These are phyloP conservation scores for Tursiops truncatus DNA, from an alignment of 2,113 vertebrate species.

Conservation along the genomic window DNA sequence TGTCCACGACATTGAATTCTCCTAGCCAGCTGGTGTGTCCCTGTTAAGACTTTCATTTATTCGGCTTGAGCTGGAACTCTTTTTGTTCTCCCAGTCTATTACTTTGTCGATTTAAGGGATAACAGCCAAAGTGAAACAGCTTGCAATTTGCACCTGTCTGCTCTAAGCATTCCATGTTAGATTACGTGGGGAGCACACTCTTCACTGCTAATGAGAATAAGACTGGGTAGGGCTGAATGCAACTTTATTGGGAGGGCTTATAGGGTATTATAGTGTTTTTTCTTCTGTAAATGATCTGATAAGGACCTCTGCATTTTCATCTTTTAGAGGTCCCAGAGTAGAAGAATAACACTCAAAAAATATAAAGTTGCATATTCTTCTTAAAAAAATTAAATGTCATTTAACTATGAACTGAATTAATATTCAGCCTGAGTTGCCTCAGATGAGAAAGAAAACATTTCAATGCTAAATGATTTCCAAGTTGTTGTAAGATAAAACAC, in stretches of 20 bases:
- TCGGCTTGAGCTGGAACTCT: slow-evolving; percentile 74
- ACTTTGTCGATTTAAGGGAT: slow-evolving; percentile 75
- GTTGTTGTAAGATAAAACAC: not conserved
- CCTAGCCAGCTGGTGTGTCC: slow-evolving; percentile 76
- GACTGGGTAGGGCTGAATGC: not conserved
- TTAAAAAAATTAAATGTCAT: not conserved
- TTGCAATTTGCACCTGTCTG: slow-evolving; percentile 84
- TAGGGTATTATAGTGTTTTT: not conserved
- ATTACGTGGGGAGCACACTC: slow-evolving; percentile 58
- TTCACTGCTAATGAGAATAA: slow-evolving; percentile 71
- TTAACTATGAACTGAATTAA: slow-evolving; percentile 10
- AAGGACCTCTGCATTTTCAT: not conserved
- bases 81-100: slow-evolving; percentile 69
- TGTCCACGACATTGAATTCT: slow-evolving; percentile 70
- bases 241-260: not conserved
- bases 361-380: not conserved
- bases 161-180: slow-evolving; percentile 69
- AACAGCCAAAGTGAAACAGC: slow-evolving; percentile 80
- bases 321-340: not conserved
- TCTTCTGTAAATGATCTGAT: not conserved
- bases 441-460: not conserved
- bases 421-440: not conserved
- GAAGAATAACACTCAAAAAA: not conserved
- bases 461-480: slow-evolving; percentile 26
- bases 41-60: slow-evolving; percentile 75